Evolutionary conservation across 2,113 vertebrate genomes (phyloP).

Genomic region (Brachyhypopomus occidentalis): DNA sequence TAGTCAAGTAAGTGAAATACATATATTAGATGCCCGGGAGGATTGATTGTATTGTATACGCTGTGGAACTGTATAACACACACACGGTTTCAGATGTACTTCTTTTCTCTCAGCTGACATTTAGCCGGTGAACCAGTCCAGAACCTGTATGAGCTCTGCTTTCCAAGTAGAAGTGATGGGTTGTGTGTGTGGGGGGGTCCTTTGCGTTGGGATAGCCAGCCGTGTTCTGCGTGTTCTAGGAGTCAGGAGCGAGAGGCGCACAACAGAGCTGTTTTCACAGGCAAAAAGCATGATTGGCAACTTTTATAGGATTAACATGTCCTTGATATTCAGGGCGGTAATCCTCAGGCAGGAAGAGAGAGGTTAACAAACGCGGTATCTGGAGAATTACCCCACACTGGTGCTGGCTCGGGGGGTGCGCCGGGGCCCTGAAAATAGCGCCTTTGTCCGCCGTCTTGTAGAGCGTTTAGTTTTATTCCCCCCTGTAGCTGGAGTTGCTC

Average conservation of each 20-base stretch:
- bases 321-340: conserved; percentile 70
- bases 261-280: conserved; percentile 34
- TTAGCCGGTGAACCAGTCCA: background rate
- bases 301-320: conserved; percentile 74
- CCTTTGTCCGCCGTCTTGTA: conserved; percentile 67
- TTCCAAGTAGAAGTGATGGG: background rate
- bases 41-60: too few species aligned
- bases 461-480: conserved; percentile 66
- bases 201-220: background rate
- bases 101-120: background rate
- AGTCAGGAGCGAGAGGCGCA: background rate
- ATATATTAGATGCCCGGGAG: too few species aligned
- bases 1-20: too few species aligned
- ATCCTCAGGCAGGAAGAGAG: conserved; percentile 61
- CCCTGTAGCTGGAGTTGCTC: conserved; percentile 55
- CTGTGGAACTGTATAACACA: background rate
- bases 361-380: conserved; percentile 68
- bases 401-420: background rate
- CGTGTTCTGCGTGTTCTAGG: conserved; percentile 26
- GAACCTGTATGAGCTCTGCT: background rate
- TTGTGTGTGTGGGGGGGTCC: background rate
- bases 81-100: background rate
- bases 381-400: conserved; percentile 62
- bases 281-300: conserved; percentile 62
- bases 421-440: conserved; percentile 57